These are phyloP conservation scores for Phrynosoma blainvillii DNA, from an alignment of 2,113 vertebrate genomes.

Conservation along the genomic window DNA sequence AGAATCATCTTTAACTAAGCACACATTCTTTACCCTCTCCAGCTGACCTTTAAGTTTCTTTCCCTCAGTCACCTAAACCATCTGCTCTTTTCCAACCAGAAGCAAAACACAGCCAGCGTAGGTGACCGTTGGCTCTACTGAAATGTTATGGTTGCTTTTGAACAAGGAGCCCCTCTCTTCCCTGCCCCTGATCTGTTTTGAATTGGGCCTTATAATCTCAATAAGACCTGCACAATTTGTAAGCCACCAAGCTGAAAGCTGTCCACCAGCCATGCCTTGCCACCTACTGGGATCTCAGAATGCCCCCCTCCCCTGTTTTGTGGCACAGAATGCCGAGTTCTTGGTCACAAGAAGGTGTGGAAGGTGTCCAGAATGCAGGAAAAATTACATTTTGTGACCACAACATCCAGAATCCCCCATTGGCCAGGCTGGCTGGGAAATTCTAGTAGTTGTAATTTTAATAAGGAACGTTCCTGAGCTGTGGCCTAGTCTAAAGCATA, in stretches of 20 bases:
- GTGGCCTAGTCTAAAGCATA: too few species aligned
- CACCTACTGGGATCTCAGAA: not conserved
- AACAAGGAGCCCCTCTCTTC: not conserved
- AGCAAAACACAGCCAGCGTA: not conserved
- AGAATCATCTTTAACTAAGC: conserved; percentile 10
- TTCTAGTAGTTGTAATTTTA: not conserved
- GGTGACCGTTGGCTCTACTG: not conserved
- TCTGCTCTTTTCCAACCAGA: not conserved
- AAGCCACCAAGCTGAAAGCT: not conserved
- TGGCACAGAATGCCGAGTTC: too few species aligned
- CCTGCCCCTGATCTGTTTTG: conserved; percentile 3
- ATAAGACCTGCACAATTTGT: not conserved
- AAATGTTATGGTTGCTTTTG: not conserved
- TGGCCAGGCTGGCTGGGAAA: not conserved
- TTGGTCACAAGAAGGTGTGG: not conserved
- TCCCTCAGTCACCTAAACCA: conserved; percentile 12
- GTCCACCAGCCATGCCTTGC: not conserved
- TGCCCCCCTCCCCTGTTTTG: not conserved
- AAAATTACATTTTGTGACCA: not conserved
- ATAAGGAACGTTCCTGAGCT: too few species aligned
- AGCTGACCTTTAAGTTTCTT: not conserved
- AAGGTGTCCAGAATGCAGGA: not conserved
- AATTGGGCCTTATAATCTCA: not conserved
- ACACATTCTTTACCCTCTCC: not conserved
- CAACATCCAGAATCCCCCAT: too few species aligned